Conservation (phyloP, 2,888 invertebrate species). For the Eupithecia inturbata region DNA sequence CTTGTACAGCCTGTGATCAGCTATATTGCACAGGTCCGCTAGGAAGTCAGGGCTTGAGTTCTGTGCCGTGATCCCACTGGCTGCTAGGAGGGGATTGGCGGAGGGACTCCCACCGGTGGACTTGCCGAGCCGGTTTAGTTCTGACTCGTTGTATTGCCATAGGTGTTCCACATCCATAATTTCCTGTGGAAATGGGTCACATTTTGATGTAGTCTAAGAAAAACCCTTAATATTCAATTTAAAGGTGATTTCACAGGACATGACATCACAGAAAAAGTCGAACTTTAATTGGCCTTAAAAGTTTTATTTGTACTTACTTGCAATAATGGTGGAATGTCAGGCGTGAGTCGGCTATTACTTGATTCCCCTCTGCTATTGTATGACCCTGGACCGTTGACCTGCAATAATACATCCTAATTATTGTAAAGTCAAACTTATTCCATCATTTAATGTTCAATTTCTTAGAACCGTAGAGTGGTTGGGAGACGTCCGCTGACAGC, state of each 20-base stretch:
- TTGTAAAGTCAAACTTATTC: neutral
- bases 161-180: slow-evolving; percentile 98
- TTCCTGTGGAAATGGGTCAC: slow-evolving; percentile 84
- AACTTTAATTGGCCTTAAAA: neutral
- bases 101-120: slow-evolving; percentile 68
- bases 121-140: slow-evolving; percentile 87
- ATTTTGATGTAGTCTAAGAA: neutral
- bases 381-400: slow-evolving; percentile 81
- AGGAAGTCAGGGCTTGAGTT: slow-evolving; percentile 93
- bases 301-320: slow-evolving; percentile 79
- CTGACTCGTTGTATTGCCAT: slow-evolving; percentile 96
- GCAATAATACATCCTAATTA: slow-evolving; percentile 25
- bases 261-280: neutral
- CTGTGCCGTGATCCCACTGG: slow-evolving; percentile 80
- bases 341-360: slow-evolving; percentile 75
- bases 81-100: slow-evolving; percentile 76
- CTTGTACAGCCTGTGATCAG: slow-evolving; percentile 97
- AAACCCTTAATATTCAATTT: neutral
- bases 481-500: slow-evolving; percentile 73
- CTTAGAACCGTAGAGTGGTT: slow-evolving; percentile 69
- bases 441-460: neutral
- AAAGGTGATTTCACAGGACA: too few relatives aligned
- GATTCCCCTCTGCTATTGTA: slow-evolving; percentile 77
- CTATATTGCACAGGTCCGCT: slow-evolving; percentile 95
- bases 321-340: slow-evolving; percentile 87